Evolutionary conservation across 1,140 invertebrate genomes (phyloP).

Genomic region (Calephelis virginiensis): DNA sequence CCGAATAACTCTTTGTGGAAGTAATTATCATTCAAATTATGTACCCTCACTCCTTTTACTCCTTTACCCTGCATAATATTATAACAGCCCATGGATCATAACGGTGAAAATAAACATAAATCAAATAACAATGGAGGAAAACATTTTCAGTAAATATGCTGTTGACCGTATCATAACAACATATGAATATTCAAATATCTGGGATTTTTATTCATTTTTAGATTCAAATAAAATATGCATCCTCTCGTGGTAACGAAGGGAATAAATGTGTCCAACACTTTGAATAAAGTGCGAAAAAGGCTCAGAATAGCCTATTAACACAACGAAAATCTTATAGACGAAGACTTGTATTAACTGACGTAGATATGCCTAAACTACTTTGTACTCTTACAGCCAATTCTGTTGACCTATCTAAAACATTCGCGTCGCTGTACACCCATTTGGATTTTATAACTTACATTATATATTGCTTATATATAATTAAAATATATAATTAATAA

Average conservation of each 20-base stretch:
- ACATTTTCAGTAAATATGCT: slow-evolving; percentile 13
- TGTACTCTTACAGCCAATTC: too few species aligned
- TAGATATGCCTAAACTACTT: not conserved
- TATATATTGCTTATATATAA: too few species aligned
- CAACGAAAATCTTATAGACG: slow-evolving; percentile 49
- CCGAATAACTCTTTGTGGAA: too few species aligned
- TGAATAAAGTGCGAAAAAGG: slow-evolving; percentile 54
- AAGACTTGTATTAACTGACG: not conserved
- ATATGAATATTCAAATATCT: slow-evolving; percentile 16
- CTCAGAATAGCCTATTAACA: slow-evolving; percentile 63
- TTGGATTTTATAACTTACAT: too few species aligned
- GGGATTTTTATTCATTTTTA: slow-evolving; percentile 7
- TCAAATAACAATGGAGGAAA: not conserved
- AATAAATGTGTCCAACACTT: slow-evolving; percentile 59
- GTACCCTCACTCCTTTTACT: too few species aligned
- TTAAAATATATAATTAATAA: too few species aligned
- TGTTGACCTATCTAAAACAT: too few species aligned
- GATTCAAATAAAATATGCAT: slow-evolving; percentile 27
- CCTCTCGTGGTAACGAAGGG: slow-evolving; percentile 48
- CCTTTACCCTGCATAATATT: not conserved
- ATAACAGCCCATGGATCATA: not conserved
- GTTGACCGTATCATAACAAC: slow-evolving; percentile 16
- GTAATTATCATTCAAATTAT: too few species aligned
- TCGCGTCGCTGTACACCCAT: too few species aligned
- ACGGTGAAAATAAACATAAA: slow-evolving; percentile 1